These are phyloP conservation scores for Salvelinus alpinus DNA, from an alignment of 2,113 vertebrate genomes.

Conservation along the genomic window DNA sequence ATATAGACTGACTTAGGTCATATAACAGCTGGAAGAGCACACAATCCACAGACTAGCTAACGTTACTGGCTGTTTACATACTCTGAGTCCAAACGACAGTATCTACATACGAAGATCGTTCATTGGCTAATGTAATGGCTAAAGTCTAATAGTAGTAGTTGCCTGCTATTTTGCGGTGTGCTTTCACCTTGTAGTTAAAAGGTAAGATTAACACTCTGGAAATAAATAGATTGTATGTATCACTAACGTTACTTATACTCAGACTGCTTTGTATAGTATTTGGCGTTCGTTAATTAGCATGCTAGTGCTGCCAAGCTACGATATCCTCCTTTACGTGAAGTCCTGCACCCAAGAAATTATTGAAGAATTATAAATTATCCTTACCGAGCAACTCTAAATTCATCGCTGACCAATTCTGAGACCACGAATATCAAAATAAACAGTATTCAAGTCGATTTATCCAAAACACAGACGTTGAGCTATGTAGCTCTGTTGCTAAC, in stretches of 20 bases:
- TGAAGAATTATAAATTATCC: slow-evolving; percentile 1
- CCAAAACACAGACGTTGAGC: neutral
- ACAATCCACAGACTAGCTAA: no score
- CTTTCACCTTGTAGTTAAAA: no score
- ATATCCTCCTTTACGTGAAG: neutral
- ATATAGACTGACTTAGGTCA: neutral
- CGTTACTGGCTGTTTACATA: no score
- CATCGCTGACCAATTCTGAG: slow-evolving; percentile 47
- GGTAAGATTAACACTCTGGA: no score
- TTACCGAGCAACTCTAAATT: slow-evolving; percentile 79
- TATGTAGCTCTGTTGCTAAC: slow-evolving; percentile 25
- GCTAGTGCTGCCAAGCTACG: neutral
- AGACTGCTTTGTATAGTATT: no score
- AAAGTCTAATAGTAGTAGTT: neutral
- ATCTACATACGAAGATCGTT: no score
- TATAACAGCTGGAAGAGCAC: no score
- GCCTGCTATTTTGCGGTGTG: no score
- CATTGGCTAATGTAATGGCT: neutral
- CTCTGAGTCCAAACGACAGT: no score
- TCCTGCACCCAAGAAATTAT: neutral
- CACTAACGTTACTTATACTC: no score
- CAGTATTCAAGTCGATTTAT: neutral
- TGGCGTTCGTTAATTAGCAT: neutral
- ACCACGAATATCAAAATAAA: neutral
- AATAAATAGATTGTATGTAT: no score